phyloP scores from a whole-genome alignment of 2,888 invertebrate genomes.

The Folsomia candida region DNA sequence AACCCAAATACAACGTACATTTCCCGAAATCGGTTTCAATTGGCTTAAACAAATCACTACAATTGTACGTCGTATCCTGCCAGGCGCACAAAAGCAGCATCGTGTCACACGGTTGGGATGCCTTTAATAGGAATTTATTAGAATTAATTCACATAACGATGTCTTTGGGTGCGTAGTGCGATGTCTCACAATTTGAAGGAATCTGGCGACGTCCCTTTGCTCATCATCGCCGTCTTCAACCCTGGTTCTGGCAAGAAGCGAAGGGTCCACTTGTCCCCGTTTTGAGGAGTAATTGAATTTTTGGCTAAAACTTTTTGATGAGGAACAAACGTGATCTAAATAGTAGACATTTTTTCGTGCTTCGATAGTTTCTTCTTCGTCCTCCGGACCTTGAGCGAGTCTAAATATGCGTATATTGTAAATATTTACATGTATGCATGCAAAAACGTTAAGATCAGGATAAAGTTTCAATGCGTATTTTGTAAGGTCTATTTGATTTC shows the following conservation, averaged over 20 bases:
- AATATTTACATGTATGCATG: not conserved
- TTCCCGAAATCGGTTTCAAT: slow-evolving; percentile 79
- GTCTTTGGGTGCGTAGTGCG: no score
- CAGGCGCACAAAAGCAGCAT: slow-evolving; percentile 70
- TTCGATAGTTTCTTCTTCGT: slow-evolving; percentile 11
- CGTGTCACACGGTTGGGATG: slow-evolving; percentile 72
- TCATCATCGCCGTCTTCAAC: slow-evolving; percentile 30
- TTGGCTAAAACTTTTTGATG: slow-evolving; percentile 38
- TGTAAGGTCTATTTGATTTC: not conserved
- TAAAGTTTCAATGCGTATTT: not conserved
- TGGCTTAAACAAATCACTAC: slow-evolving; percentile 70
- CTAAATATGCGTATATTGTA: slow-evolving; percentile 3
- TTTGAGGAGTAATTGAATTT: slow-evolving; percentile 35
- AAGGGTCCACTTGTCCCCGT: slow-evolving; percentile 24
- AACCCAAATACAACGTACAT: no score
- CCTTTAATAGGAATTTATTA: slow-evolving; percentile 56
- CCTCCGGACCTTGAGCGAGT: slow-evolving; percentile 21
- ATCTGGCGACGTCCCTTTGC: slow-evolving; percentile 31
- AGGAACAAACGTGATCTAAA: slow-evolving; percentile 39
- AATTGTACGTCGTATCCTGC: slow-evolving; percentile 63
- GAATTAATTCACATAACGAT: no score
- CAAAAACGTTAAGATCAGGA: no score
- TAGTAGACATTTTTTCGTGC: slow-evolving; percentile 36
- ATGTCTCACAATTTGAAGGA: slow-evolving; percentile 28
- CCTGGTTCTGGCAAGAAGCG: slow-evolving; percentile 23